Evolutionary conservation across 1,140 invertebrate species (phyloP), one percentile per base, ranked within the genome.

Genomic region (Diabrotica undecimpunctata): DNA sequence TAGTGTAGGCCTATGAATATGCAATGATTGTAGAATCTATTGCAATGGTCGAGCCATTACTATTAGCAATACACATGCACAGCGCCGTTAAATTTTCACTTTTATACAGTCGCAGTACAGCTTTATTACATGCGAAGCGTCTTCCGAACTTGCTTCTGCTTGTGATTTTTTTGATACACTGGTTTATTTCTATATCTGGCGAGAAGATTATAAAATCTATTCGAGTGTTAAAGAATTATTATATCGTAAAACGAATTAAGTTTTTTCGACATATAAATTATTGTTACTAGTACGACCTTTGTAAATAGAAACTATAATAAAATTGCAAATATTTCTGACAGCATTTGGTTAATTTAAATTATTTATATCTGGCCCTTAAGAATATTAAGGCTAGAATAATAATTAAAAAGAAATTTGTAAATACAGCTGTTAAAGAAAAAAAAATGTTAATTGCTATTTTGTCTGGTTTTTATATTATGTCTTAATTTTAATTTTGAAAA

Each of bases 1-100:
- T 61, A 68, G 68, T 68, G 66, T 69, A 67, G 69, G 69, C 66
- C 72, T 71, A 75, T 75, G 74, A 75, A 75, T 75, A 75, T 75
- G 72, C 74, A 75, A 75, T 71, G 70, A 72, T 67, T 62, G 25
- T 63, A 67, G 72, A 66, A 73, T 72, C 68, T 73, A 73, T 72
- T 70, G 68, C 72, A 60, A 72, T 73, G 66, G 70, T 72, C 68
- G 61, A 63, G 68, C 68, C 46, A 72, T 69, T 67, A 71, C 69
- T 70, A 72, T 72, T 72, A 72, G 70, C 62, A 4, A 36, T 35
- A 58, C 51, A 57, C 65, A 61, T 56, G 61, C 60, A 62, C 61
- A 46, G 6, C n/a, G 41, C 41, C 41, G 41, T 46, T 46, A 46
- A 46, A 54, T 13, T 35, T 54, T 54, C 35, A 13, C 54, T 13